Base-by-base conservation (phyloP, 2,888 invertebrate species). In the Sicus ferrugineus region DNA sequence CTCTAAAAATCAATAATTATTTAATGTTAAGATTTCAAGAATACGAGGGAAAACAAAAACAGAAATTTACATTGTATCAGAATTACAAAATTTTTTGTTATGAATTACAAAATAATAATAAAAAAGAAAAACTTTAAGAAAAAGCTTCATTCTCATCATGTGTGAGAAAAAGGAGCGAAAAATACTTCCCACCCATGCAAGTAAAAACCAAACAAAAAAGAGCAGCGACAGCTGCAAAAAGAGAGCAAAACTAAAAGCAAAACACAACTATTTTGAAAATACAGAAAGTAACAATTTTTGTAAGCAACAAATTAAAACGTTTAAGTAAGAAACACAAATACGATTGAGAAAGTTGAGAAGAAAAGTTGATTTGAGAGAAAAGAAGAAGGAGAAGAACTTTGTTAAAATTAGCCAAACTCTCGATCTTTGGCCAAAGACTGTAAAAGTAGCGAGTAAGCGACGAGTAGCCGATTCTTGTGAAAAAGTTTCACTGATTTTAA, bases 61-160 rank as follows among this genome's bases (percentile, higher is more conserved):
- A 64, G 16, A 68, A 63, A 68, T 63, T 63, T 30, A 58, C 42
- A 68, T 31, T 68, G 65, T 66, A 66, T 66, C 64, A 21, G 52
- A 70, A 61, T 58, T 64, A n/a, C n/a, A 68, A 63, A 34, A 54
- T 54, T 50, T 28, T 28, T 54, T 6, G 14, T 16, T 54, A 28
- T n/a, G n/a, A 42, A 30, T 34, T 38, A 48, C 23, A 62, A 62
- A 46, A 7, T 9, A 28, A 28, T 56, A 16, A 30, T 7, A 56
- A 9, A 21, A 7, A 23, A 21, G 6, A 23, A 1, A 54, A 54
- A 4, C 16, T 26, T 28, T 9, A 56, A 56, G 21, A 11, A 61
- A 42, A 1, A 42, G 42, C 6, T 6, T 9, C 6, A 38, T 38
- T 9, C 6, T 9, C 11, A 6, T 9, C 38, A 38, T 6, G 38